Conservation (phyloP, 2,888 invertebrate species). For the Leptinotarsa rubiginosa region DNA sequence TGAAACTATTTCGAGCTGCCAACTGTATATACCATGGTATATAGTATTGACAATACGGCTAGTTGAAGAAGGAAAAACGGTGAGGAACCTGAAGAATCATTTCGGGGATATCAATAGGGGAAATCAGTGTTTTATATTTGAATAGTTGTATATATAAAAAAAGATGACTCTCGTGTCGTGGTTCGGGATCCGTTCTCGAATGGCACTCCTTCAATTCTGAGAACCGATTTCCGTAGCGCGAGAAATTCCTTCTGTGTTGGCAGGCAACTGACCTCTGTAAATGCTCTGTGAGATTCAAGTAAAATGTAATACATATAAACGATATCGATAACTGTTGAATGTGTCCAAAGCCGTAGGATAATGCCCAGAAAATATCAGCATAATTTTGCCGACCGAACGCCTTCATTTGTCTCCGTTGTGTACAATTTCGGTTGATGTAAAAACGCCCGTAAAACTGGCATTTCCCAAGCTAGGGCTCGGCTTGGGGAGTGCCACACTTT, state of each 20-base stretch:
- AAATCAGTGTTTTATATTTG: constrained; percentile 53
- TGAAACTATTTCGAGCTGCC: constrained; percentile 38
- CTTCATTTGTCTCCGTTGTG: constrained; percentile 6
- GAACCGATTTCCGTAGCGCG: background rate
- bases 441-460: constrained; percentile 46
- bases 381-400: constrained; percentile 32
- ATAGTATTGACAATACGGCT: constrained; percentile 57
- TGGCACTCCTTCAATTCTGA: background rate
- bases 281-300: constrained; percentile 24
- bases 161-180: constrained; percentile 27
- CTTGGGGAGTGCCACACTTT: constrained; percentile 50
- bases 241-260: background rate
- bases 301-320: constrained; percentile 29
- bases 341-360: constrained; percentile 31
- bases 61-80: constrained; percentile 42
- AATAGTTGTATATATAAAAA: constrained; percentile 34
- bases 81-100: constrained; percentile 23
- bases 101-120: constrained; percentile 39
- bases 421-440: background rate
- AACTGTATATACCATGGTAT: constrained; percentile 53
- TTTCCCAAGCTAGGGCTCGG: constrained; percentile 55
- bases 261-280: background rate
- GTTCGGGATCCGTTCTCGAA: constrained; percentile 30
- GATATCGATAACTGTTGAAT: constrained; percentile 33
- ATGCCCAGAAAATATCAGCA: constrained; percentile 23